Percentiles rank a stretch among this genome's conserved stretches.
These are phyloP conservation scores for Chromoteleia sp. DNA, from an alignment of 2,888 invertebrate genomes.

Conservation along the genomic window DNA sequence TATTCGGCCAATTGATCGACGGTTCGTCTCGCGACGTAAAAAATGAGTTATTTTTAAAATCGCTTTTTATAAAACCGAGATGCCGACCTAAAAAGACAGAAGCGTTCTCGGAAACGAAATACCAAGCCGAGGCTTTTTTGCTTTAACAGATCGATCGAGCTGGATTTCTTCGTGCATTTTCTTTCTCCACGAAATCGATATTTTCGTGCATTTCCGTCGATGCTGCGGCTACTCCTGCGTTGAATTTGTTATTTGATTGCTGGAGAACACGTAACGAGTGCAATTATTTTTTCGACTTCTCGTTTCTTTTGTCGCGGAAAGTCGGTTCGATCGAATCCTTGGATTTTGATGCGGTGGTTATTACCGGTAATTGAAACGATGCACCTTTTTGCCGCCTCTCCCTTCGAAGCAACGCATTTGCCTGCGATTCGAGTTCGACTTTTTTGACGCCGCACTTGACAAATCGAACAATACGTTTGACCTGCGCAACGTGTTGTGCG, in stretches of 20 bases:
- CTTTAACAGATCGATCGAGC: constrained; percentile 49
- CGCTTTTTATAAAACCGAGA: neutral
- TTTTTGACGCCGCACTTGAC: constrained; percentile 42
- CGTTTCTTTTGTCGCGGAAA: neutral
- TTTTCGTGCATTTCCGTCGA: constrained; percentile 22
- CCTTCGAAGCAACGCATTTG: too few species aligned
- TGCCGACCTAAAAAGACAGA: constrained; percentile 16
- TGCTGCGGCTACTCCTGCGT: neutral
- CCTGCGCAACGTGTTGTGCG: constrained; percentile 69
- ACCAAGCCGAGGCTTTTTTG: constrained; percentile 14
- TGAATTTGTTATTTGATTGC: constrained; percentile 6
- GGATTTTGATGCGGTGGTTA: neutral
- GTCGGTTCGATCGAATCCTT: neutral
- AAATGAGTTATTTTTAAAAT: neutral
- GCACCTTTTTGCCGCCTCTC: too few species aligned
- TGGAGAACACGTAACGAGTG: constrained; percentile 8
- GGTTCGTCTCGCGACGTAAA: too few species aligned
- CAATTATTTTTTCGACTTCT: neutral
- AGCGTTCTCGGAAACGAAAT: neutral
- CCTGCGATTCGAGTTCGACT: constrained; percentile 15
- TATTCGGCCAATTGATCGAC: too few species aligned
- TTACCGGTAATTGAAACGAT: neutral
- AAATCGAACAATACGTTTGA: constrained; percentile 61
- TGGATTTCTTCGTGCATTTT: constrained; percentile 32
- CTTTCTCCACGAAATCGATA: constrained; percentile 12